Conservation (phyloP, 2,888 invertebrate genomes). For the Chalcosyrphus nemorum region DNA sequence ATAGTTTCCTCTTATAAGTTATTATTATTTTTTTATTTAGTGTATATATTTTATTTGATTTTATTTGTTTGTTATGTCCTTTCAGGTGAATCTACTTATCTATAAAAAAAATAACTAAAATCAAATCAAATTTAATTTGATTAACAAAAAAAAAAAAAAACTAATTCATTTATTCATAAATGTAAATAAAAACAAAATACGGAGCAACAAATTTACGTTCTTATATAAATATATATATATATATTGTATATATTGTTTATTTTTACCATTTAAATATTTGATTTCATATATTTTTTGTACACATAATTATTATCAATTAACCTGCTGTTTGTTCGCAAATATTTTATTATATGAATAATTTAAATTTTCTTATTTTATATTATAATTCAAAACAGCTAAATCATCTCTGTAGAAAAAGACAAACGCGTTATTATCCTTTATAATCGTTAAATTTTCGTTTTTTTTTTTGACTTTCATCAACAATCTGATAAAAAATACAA, state of each 20-base stretch:
- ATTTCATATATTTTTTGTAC: constrained; percentile 43
- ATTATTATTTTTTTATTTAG: constrained; percentile 26
- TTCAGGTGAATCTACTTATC: constrained; percentile 81
- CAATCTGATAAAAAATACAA: constrained; percentile 1
- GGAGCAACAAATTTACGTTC: constrained; percentile 51
- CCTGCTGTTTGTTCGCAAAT: constrained; percentile 43
- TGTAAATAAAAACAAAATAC: constrained; percentile 50
- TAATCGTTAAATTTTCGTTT: constrained; percentile 25
- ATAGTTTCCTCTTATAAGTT: background rate
- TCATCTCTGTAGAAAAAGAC: constrained; percentile 32
- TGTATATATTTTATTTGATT: constrained; percentile 60
- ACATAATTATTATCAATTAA: constrained; percentile 44
- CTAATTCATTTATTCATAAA: constrained; percentile 58
- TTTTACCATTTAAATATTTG: constrained; percentile 52
- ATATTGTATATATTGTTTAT: constrained; percentile 55
- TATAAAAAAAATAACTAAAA: constrained; percentile 73
- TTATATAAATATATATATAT: constrained; percentile 57
- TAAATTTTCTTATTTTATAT: constrained; percentile 29
- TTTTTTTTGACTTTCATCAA: constrained; percentile 38
- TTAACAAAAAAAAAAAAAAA: constrained; percentile 18
- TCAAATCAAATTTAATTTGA: constrained; percentile 49
- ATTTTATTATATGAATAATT: constrained; percentile 33
- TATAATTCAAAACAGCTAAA: constrained; percentile 42
- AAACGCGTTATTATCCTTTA: constrained; percentile 1
- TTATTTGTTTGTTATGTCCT: constrained; percentile 74